Evolutionary conservation across 2,113 vertebrate species (phyloP).

Genomic region (Urocolius indicus): DNA sequence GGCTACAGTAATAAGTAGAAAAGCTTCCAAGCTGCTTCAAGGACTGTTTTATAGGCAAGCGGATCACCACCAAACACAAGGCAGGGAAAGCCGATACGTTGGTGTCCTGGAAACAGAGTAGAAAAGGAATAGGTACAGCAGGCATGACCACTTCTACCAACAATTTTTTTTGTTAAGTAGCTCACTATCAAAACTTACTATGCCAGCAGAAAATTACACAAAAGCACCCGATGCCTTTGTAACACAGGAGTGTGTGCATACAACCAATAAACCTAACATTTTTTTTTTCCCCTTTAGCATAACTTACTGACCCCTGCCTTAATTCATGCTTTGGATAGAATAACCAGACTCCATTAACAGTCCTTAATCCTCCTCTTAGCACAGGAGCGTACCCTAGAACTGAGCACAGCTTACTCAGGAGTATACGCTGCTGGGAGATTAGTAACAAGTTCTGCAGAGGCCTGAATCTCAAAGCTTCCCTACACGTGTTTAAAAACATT

Average conservation of each 20-base stretch:
- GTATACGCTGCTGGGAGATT: constrained; percentile 36
- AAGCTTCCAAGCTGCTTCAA: constrained; percentile 34
- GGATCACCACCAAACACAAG: constrained; percentile 1
- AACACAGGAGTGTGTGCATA: background rate
- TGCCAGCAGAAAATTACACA: background rate
- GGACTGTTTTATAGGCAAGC: background rate
- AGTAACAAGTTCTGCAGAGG: background rate
- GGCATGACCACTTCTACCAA: background rate
- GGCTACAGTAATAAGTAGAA: constrained; percentile 13
- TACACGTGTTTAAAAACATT: constrained; percentile 8
- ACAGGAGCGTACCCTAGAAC: background rate
- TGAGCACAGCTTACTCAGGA: constrained; percentile 32
- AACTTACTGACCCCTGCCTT: constrained; percentile 4
- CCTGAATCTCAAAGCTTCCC: background rate
- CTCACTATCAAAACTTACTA: background rate
- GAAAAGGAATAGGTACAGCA: background rate
- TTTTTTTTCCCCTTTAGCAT: background rate
- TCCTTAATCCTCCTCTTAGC: constrained; percentile 42
- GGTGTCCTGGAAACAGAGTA: background rate
- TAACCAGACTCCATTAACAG: constrained; percentile 43
- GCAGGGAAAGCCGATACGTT: fast-evolving
- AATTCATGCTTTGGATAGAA: constrained; percentile 46
- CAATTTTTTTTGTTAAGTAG: background rate
- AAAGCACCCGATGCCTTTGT: background rate
- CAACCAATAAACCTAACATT: background rate